Conservation (phyloP, 2,797 vertebrate genomes). For the Sebastes paucispinis region DNA sequence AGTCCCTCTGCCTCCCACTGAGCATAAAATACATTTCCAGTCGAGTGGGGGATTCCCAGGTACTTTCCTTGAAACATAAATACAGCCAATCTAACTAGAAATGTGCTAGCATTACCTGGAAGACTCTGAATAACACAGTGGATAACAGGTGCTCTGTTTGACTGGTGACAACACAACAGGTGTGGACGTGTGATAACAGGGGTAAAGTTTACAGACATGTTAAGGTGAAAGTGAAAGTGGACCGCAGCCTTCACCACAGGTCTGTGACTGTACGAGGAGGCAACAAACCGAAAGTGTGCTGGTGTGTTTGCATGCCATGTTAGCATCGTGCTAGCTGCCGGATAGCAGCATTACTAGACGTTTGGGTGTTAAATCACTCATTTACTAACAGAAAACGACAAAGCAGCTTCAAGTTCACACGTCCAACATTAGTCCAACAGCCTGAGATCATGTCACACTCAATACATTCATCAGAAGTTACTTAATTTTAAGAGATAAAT, state of each 20-base stretch:
- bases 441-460: conserved; percentile 6
- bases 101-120: background rate
- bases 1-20: background rate
- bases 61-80: background rate
- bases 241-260: background rate
- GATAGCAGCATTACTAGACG: conserved; percentile 41
- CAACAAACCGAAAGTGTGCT: conserved; percentile 49
- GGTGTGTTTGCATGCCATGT: conserved; percentile 1
- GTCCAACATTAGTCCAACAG: background rate
- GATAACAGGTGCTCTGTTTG: conserved; percentile 10
- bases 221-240: conserved; percentile 65
- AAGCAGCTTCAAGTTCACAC: background rate
- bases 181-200: conserved; percentile 19
- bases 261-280: background rate
- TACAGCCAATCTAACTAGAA: background rate
- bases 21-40: background rate
- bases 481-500: conserved; percentile 66
- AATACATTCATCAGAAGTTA: conserved; percentile 30
- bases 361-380: conserved; percentile 10
- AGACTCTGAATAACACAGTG: background rate
- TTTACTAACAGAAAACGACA: conserved; percentile 29
- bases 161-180: conserved; percentile 63
- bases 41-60: background rate
- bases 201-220: conserved; percentile 25
- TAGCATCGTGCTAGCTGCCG: conserved; percentile 72